Conservation (phyloP, 2,113 vertebrate genomes). For the Hiodon tergisus region DNA sequence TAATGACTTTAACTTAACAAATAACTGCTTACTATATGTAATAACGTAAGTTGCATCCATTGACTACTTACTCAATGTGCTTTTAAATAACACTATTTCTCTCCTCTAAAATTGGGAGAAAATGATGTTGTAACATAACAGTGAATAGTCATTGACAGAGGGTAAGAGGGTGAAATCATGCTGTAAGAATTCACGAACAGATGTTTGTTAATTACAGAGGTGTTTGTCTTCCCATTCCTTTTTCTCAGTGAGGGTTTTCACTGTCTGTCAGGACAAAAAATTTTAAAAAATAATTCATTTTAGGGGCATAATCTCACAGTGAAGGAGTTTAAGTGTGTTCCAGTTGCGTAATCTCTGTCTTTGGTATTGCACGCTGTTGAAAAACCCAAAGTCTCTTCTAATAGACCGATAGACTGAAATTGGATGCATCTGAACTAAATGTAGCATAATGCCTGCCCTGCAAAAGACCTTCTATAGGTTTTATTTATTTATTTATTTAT, state of each 20-base stretch:
- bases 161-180: neutral
- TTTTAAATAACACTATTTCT: too few relatives aligned
- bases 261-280: neutral
- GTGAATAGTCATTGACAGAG: neutral
- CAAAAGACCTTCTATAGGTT: too few relatives aligned
- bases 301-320: neutral
- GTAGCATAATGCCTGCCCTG: too few relatives aligned
- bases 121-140: too few relatives aligned
- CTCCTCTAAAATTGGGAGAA: too few relatives aligned
- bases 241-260: neutral
- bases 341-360: neutral
- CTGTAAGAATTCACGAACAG: constrained; percentile 20
- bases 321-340: neutral
- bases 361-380: neutral
- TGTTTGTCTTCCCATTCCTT: constrained; percentile 13
- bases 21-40: too few relatives aligned
- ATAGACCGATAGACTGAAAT: neutral
- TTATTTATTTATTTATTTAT: too few relatives aligned
- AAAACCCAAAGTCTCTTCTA: neutral
- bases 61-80: too few relatives aligned
- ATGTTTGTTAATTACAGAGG: constrained; percentile 19
- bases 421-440: neutral
- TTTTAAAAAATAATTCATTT: neutral
- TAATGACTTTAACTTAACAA: too few relatives aligned
- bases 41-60: too few relatives aligned